Conservation (phyloP, 35 echinoderm and acorn worm genomes). For the Lytechinus pictus region DNA sequence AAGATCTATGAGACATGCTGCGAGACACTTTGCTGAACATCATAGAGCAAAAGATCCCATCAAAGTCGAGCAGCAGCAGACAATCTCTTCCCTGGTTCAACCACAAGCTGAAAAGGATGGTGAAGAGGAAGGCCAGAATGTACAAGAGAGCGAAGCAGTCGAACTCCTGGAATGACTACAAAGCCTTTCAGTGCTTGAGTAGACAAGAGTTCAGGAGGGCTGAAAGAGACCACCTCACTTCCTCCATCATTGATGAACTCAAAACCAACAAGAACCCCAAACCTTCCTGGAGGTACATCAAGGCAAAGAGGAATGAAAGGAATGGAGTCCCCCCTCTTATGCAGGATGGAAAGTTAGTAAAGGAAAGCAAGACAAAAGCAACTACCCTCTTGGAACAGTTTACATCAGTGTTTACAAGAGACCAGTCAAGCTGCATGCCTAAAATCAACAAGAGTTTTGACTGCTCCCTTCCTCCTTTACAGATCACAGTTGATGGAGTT, state of each 20-base stretch:
- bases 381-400: neutral
- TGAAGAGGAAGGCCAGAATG: neutral
- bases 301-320: slow-evolving; percentile 21
- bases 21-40: neutral
- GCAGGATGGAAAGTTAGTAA: neutral
- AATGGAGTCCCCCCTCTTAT: neutral
- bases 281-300: slow-evolving; percentile 22
- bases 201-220: neutral
- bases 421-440: neutral
- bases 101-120: slow-evolving; percentile 30
- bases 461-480: neutral
- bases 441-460: neutral
- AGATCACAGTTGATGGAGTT: neutral
- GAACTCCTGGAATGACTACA: neutral
- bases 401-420: neutral
- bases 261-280: neutral
- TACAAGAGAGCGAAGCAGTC: neutral
- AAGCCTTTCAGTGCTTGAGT: neutral
- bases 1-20: neutral
- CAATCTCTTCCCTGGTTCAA: slow-evolving; percentile 6
- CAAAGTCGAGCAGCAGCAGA: neutral
- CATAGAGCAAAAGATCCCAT: neutral
- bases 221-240: neutral
- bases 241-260: slow-evolving; percentile 26
- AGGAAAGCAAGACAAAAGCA: slow-evolving; percentile 4